Percentiles rank a stretch among this genome's conserved stretches.
phyloP scores from a whole-genome alignment of 2,113 vertebrate species.

The Panthera tigris region DNA sequence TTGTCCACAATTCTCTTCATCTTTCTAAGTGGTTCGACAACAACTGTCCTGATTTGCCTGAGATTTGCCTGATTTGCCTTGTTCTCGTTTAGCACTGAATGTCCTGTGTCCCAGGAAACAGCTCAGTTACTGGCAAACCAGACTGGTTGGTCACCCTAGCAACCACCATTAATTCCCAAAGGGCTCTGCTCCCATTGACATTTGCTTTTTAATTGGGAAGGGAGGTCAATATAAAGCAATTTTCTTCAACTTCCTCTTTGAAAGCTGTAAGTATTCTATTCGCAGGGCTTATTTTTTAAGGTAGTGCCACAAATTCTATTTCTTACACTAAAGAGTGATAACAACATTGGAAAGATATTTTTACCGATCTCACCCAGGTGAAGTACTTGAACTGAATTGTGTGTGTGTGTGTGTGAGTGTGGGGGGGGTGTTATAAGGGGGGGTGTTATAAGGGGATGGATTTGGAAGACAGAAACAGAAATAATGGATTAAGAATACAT shows the following conservation, averaged over 20 bases:
- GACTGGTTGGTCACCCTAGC: constrained; percentile 52
- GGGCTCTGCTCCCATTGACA: background rate
- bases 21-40: constrained; percentile 7
- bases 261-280: constrained; percentile 37
- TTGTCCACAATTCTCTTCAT: background rate
- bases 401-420: background rate
- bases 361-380: constrained; percentile 42
- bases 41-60: constrained; percentile 35
- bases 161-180: constrained; percentile 43
- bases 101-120: constrained; percentile 37
- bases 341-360: constrained; percentile 9
- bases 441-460: background rate
- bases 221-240: background rate
- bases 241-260: constrained; percentile 59
- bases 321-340: constrained; percentile 43
- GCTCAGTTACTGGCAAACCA: background rate
- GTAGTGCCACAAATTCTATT: constrained; percentile 25
- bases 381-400: background rate
- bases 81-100: constrained; percentile 49
- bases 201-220: constrained; percentile 40
- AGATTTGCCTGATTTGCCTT: constrained; percentile 26
- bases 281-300: constrained; percentile 24
- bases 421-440: background rate
- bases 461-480: constrained; percentile 41
- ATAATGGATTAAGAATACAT: background rate